Conservation (phyloP, 2,113 vertebrate species). For the Pungitius pungitius region DNA sequence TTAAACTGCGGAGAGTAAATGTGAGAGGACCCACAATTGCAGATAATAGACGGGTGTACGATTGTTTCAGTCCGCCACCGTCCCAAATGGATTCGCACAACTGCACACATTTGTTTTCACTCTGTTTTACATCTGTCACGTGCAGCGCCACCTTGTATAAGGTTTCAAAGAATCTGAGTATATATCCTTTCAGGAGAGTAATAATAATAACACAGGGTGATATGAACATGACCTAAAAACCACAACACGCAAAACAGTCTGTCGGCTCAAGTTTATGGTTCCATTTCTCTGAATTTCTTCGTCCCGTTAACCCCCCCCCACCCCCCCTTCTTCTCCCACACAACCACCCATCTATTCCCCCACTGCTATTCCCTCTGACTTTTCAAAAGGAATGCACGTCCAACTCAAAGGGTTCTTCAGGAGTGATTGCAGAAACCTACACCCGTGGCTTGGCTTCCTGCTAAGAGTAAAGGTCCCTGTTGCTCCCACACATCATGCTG, state of each 20-base stretch:
- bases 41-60: slow-evolving; percentile 24
- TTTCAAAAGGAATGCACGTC: slow-evolving; percentile 61
- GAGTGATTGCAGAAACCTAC: slow-evolving; percentile 56
- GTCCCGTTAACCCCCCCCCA: not conserved
- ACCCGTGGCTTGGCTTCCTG: slow-evolving; percentile 46
- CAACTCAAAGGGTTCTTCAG: slow-evolving; percentile 31
- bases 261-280: slow-evolving; percentile 51
- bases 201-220: slow-evolving; percentile 12
- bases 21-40: slow-evolving; percentile 40
- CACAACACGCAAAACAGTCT: slow-evolving; percentile 20
- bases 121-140: not conserved
- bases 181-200: not conserved
- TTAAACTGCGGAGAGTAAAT: not conserved
- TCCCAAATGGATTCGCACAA: slow-evolving; percentile 9
- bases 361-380: slow-evolving; percentile 24
- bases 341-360: slow-evolving; percentile 29
- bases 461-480: slow-evolving; percentile 60
- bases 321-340: not conserved
- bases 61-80: slow-evolving; percentile 12
- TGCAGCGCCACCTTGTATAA: not conserved
- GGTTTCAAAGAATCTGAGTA: not conserved
- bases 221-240: not conserved
- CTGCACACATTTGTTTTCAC: not conserved
- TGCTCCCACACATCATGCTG: slow-evolving; percentile 50
- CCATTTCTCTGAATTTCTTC: slow-evolving; percentile 14